Base-by-base conservation (phyloP, 1,140 invertebrate genomes). In the Andricus grossulariae region DNA sequence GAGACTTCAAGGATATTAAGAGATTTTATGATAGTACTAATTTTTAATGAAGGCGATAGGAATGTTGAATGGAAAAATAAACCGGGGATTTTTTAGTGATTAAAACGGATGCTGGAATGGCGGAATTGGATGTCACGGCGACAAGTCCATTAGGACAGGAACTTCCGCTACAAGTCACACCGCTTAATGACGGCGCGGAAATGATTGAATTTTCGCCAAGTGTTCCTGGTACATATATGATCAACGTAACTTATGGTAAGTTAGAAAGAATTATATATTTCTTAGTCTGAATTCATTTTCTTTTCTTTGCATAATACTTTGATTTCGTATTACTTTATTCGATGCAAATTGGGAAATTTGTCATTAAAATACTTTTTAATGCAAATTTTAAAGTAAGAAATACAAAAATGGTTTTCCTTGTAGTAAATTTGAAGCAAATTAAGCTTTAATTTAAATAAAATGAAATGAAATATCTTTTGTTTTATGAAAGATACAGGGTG, bases 111-210 rank as follows among this genome's bases (percentile, higher is more conserved):
- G 97, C 98, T 57, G 98, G 98, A 13, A 93, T 96, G 76, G 97
- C 98, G 2, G 97, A 99, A 80, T 90, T 99, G 74, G 97, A 98
- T 85, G 95, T 98, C 1, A 95, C 95, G 70, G 96, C 98, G 4
- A 95, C 96, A 50, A 96, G 97, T 83, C 98, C 98, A 3, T 93
- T 96, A n/a, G 97, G 97, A 19, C 94, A 97, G 84, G 95, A 96
- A 79, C 89, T 99, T 45, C 96, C 97, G 0, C 93, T 98, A 2
- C 95, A 97, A 86, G 94, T 97, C 11, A 94, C 94, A 71, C 93
- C 94, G 15, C 93, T 96, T 11, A 93, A 94, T 45, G 95, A 97
- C 76, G 95, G 95, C 82, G 92, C 94, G 18, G 93, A 95, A 83
- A 92, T 95, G 83, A 95, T 99, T 66, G 96, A 97, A 83, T 97